Evolutionary conservation across 2,113 vertebrate species (phyloP).

Genomic region (Leucopsar rothschildi): DNA sequence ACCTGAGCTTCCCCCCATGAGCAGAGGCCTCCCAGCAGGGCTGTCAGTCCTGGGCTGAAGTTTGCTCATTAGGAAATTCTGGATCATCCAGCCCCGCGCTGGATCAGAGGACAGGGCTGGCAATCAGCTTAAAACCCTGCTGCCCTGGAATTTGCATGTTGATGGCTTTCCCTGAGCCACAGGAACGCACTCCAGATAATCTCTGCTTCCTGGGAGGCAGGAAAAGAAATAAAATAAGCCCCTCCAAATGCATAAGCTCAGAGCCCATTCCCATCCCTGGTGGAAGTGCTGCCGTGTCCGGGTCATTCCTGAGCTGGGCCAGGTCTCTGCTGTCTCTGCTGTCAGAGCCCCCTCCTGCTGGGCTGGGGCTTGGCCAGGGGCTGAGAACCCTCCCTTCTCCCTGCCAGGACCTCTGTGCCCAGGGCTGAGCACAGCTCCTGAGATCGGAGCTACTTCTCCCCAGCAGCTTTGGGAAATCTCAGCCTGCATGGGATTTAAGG

Average conservation of each 20-base stretch:
- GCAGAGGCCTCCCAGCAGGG: background rate
- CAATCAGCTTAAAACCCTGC: background rate
- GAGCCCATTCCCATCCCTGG: background rate
- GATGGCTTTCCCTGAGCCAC: background rate
- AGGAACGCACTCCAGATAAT: background rate
- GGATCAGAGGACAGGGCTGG: background rate
- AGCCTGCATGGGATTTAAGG: background rate
- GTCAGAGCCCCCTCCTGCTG: background rate
- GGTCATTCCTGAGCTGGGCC: too few relatives aligned
- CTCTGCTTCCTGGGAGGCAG: background rate
- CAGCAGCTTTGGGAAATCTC: background rate
- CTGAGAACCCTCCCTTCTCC: background rate
- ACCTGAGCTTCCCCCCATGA: background rate
- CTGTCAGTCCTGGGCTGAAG: background rate
- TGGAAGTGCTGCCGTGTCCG: accelerated
- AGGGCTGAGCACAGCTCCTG: background rate
- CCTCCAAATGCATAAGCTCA: background rate
- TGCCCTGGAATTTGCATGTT: background rate
- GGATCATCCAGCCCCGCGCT: background rate
- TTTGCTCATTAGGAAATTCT: background rate
- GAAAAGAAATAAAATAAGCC: background rate
- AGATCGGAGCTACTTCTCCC: background rate
- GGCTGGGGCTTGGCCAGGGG: background rate
- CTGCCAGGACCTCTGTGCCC: background rate
- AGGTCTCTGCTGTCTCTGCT: background rate